Percentiles rank a stretch among this genome's conserved stretches.
Evolutionary conservation across 2,888 invertebrate genomes (phyloP).

Genomic region (Ormyrus pomaceus): DNA sequence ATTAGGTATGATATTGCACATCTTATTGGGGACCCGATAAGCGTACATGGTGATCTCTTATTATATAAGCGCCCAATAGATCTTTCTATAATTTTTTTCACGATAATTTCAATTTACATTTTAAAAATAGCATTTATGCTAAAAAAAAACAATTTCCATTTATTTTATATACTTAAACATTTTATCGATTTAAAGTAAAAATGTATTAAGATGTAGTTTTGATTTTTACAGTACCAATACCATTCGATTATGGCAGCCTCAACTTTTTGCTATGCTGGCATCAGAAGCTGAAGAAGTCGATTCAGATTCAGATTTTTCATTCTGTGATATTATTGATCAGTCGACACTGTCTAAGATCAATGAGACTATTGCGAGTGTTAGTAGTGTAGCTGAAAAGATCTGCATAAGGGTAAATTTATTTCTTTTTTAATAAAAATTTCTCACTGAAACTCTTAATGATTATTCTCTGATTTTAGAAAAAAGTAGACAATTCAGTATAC

Average conservation of each 20-base stretch:
- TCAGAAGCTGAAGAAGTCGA: constrained; percentile 37
- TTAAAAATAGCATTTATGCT: too few species aligned
- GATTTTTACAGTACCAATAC: constrained; percentile 82
- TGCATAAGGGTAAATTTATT: constrained; percentile 30
- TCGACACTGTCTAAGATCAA: constrained; percentile 40
- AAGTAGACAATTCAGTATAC: constrained; percentile 61
- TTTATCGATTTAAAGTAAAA: background rate
- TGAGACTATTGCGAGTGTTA: background rate
- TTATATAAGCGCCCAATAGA: too few species aligned
- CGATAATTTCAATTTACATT: too few species aligned
- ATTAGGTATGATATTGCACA: too few species aligned
- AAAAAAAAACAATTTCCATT: too few species aligned
- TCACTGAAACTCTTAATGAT: too few species aligned
- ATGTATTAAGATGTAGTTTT: background rate
- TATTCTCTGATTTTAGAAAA: background rate
- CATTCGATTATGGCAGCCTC: constrained; percentile 90
- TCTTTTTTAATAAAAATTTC: too few species aligned
- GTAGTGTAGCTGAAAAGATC: background rate
- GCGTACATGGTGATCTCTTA: too few species aligned
- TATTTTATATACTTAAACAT: background rate
- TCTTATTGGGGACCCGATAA: too few species aligned
- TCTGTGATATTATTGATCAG: constrained; percentile 67
- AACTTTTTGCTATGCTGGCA: constrained; percentile 82
- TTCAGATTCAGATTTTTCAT: constrained; percentile 54
- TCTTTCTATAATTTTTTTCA: too few species aligned